Evolutionary conservation across 2,888 invertebrate species (phyloP).

Genomic region (Apodemia mormo): DNA sequence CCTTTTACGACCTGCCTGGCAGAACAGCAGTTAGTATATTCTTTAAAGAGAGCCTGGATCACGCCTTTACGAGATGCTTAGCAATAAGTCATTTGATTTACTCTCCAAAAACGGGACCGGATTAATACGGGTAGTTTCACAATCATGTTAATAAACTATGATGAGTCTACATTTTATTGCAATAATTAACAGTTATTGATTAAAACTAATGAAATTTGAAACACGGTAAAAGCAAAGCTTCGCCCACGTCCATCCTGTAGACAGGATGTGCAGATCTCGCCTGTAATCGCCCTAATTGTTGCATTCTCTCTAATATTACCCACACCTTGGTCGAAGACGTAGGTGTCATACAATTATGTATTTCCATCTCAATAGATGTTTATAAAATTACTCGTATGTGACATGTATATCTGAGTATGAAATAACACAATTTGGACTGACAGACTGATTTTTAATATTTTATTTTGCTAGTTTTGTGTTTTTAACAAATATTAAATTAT

Average conservation of each 20-base stretch:
- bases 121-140: no score
- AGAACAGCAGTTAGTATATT: no score
- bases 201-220: not conserved
- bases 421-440: not conserved
- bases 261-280: slow-evolving; percentile 56
- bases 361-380: slow-evolving; percentile 50
- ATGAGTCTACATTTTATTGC: no score
- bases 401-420: not conserved
- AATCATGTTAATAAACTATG: no score
- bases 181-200: not conserved
- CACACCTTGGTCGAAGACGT: slow-evolving; percentile 48
- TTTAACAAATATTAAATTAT: no score
- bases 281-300: slow-evolving; percentile 66
- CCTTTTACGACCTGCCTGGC: no score
- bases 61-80: no score
- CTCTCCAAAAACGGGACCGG: no score
- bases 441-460: no score
- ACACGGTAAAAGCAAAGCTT: not conserved
- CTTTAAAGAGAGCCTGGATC: no score
- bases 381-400: not conserved
- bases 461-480: no score
- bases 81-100: no score
- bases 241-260: slow-evolving; percentile 12
- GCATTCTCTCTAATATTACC: slow-evolving; percentile 60
- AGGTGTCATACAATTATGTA: slow-evolving; percentile 48